A percentile compares a stretch with the other conserved stretches of the same genome.
phyloP scores from a whole-genome alignment of 1,140 invertebrate species.

The Myzus persicae region DNA sequence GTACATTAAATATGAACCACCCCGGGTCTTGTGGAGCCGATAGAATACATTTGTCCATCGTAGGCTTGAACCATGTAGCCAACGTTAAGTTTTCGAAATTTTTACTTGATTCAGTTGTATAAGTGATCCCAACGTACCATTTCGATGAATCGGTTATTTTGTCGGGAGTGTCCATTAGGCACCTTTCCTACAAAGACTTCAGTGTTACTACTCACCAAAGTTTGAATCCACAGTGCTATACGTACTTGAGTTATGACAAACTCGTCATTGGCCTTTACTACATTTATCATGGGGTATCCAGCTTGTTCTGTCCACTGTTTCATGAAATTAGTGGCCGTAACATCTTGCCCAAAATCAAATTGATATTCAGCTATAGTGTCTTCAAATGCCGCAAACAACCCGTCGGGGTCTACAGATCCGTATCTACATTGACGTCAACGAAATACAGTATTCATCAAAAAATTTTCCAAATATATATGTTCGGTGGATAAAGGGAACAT shows the following conservation, averaged over 20 bases:
- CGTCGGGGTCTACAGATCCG: slow-evolving; percentile 60
- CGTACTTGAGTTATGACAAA: slow-evolving; percentile 30
- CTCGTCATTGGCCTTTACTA: slow-evolving; percentile 71
- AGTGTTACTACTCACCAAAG: not conserved
- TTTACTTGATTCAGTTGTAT: not conserved
- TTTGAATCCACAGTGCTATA: not conserved
- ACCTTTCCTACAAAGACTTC: not conserved
- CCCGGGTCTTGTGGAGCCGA: not conserved
- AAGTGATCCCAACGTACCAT: slow-evolving; percentile 5
- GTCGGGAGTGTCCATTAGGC: not conserved
- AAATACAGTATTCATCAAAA: not conserved
- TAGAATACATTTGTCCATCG: not conserved
- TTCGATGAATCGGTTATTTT: not conserved
- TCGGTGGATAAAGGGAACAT: not conserved
- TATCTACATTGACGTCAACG: not conserved
- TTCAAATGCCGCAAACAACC: not conserved
- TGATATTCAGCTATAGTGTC: slow-evolving; percentile 65
- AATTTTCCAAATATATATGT: not conserved
- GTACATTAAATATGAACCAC: slow-evolving; percentile 77
- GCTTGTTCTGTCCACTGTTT: slow-evolving; percentile 92
- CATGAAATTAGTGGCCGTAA: slow-evolving; percentile 76
- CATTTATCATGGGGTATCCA: slow-evolving; percentile 84
- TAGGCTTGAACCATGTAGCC: not conserved
- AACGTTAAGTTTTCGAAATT: not conserved
- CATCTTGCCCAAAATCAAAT: slow-evolving; percentile 65